A percentile compares a stretch with the other conserved stretches of the same genome.
phyloP scores from a whole-genome alignment of 2,113 vertebrate genomes.

The Chamaetylas fuelleborni region DNA sequence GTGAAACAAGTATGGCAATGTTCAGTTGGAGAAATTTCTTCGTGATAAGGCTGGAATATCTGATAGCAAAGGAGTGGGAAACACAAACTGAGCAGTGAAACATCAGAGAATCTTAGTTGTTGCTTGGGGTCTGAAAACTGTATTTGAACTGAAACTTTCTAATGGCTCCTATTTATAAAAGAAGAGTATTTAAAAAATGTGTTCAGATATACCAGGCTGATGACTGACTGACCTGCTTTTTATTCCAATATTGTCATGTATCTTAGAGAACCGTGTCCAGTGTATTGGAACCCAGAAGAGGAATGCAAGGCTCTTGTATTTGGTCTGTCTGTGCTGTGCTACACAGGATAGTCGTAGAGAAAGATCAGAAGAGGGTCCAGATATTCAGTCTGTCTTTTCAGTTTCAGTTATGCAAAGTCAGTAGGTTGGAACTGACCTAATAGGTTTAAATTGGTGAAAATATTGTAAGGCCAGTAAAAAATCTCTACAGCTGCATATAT shows the following conservation, averaged over 20 bases:
- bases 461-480: background rate
- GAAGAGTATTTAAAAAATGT: background rate
- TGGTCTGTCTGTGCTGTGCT: background rate
- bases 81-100: background rate
- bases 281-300: background rate
- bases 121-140: background rate
- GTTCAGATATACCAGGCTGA: background rate
- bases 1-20: background rate
- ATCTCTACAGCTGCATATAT: background rate
- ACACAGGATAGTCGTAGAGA: background rate
- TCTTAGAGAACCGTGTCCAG: background rate
- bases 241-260: background rate
- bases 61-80: background rate
- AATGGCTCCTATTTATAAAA: background rate
- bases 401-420: background rate
- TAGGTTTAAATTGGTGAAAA: background rate
- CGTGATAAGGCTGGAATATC: background rate
- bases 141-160: background rate
- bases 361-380: background rate
- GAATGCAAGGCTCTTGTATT: background rate
- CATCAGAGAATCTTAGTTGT: background rate
- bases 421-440: background rate
- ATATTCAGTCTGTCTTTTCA: background rate
- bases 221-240: rapidly evolving
- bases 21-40: background rate